Evolutionary conservation across 2,888 invertebrate genomes (phyloP), one percentile per base, ranked within the genome.

Genomic region (Drosophila kuntzei): DNA sequence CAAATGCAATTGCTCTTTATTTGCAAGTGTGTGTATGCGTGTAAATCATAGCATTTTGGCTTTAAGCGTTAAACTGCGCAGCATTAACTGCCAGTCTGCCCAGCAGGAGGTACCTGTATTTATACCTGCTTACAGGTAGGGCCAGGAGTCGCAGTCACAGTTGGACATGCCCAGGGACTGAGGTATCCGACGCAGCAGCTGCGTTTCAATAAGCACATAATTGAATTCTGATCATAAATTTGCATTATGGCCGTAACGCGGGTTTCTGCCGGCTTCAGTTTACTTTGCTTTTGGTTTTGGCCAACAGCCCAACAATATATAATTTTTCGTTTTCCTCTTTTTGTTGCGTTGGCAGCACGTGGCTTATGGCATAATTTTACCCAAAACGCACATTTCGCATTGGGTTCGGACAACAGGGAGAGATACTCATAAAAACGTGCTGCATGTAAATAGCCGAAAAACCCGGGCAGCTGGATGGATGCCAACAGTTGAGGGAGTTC

Each of bases 201-300:
- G 83, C 87, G 89, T 88, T 83, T 87, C 83, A 84, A 84, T 89
- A 84, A 89, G 89, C 89, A 89, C 89, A 89, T 84, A 84, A 84
- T 84, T 84, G 83, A 89, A 89, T 84, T 84, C 89, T 84, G 89
- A 84, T 89, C 88, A 84, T 84, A 84, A 84, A 84, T 84, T 84
- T 84, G 90, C 83, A 84, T 84, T 84, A 84, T 84, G 83, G 77
- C 80, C 77, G 65, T 71, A 57, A 67, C 72, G 71, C 86, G 76
- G 69, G 65, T 66, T 79, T 87, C 86, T 43, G 68, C 57, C 66
- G 73, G 89, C 85, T 87, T 89, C 69, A 58, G 70, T 69, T 53
- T 85, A 63, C 75, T 65, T 85, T 53, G 69, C 62, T 60, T 49
- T 76, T 18, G 49, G 57, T 66, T 72, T 61, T 57, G 43, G 46